These are phyloP conservation scores for Ibycter americanus DNA, from an alignment of 2,797 vertebrate species.

Conservation along the genomic window DNA sequence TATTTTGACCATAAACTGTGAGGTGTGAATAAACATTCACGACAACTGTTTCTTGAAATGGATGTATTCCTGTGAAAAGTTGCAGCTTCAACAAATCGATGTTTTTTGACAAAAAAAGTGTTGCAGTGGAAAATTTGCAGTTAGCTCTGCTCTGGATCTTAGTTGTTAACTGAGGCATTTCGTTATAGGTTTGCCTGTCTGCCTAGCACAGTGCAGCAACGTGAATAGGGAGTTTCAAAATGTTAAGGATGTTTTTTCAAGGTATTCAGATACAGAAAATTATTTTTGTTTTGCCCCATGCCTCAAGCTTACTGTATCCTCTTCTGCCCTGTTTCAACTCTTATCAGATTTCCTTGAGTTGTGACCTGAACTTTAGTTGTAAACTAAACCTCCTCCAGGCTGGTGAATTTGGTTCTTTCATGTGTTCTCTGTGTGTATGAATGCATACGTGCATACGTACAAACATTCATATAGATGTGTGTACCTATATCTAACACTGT, in stretches of 20 bases:
- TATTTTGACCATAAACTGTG: neutral
- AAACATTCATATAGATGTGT: neutral
- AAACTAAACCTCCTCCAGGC: neutral
- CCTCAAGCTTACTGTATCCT: neutral
- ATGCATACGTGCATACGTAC: accelerated
- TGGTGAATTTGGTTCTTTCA: neutral
- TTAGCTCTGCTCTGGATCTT: neutral
- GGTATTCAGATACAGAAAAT: neutral
- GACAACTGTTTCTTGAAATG: neutral
- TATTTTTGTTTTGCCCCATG: neutral
- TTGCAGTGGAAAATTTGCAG: neutral
- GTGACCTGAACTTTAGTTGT: neutral
- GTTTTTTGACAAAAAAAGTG: neutral
- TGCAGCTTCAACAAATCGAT: neutral
- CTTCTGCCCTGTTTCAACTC: neutral
- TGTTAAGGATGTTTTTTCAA: neutral
- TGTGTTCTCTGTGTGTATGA: no score
- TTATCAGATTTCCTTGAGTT: accelerated
- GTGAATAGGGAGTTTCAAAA: neutral
- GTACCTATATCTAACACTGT: no score
- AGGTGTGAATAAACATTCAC: neutral
- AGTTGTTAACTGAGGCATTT: neutral
- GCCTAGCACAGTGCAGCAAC: neutral
- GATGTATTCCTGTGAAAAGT: neutral
- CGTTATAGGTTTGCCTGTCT: neutral